Evolutionary conservation across 2,797 vertebrate species (phyloP), one percentile per base, ranked within the genome.

Genomic region (Halcyon chelicuti): DNA sequence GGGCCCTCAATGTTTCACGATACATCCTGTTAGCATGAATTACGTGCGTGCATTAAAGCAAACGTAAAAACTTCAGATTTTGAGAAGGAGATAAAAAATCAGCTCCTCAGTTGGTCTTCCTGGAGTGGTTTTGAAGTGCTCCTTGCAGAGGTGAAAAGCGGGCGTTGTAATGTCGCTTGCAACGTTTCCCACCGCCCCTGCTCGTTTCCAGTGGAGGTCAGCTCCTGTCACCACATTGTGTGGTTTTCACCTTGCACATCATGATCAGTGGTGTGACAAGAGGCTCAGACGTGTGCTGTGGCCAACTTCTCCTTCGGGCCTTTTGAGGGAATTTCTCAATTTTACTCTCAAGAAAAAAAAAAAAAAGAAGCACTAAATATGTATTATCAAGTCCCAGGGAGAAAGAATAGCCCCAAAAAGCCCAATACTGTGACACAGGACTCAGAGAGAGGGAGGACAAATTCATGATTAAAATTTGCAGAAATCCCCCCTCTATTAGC

Each of bases 211-310:
- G 52, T 1, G 18, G 31, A 55, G 16, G 7, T 73, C 89, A 91
- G 47, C 22, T 80, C 0, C 0, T 75, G 75, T 72, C 57, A 73
- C 46, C 40, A 14, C 2, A 0, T 10, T 4, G 18, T 40, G 44
- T 73, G 72, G 54, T 57, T 92, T 79, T 60, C 71, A 73, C 25
- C 60, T 61, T 7, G 0, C 12, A 28, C 52, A 11, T 71, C 0
- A 0, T 37, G 54, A 66, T 57, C 85, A n/a, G 51, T 47, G 35
- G 33, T 1, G 2, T 31, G 31, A 52, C 44, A 49, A 23, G 74
- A 0, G 2, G 25, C 67, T 62, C 63, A 46, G 39, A 14, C 7
- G 46, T 46, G 11, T 25, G 88, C 22, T 0, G 0, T 54, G 37
- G 40, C 37, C 71, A 93, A 7, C 74, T 85, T 94, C 88, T 84